These are phyloP conservation scores for Scelioninae gen. 1 DNA, from an alignment of 2,888 invertebrate species.

Conservation along the genomic window DNA sequence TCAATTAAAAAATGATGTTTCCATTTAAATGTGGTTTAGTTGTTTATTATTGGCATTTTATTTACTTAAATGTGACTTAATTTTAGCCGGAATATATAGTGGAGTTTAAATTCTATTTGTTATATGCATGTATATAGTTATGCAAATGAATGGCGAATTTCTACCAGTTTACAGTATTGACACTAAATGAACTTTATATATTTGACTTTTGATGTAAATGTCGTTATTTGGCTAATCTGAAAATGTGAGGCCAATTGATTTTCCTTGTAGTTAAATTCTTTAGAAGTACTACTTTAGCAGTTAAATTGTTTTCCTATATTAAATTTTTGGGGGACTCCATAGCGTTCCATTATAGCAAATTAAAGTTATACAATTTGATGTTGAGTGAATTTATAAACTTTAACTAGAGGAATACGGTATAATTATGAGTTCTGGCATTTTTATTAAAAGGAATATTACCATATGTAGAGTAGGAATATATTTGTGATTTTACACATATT, in stretches of 20 bases:
- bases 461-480: too few relatives aligned
- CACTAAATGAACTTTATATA: neutral
- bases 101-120: too few relatives aligned
- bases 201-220: constrained; percentile 13
- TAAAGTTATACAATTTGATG: neutral
- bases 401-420: neutral
- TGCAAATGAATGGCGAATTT: neutral
- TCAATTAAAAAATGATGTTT: neutral
- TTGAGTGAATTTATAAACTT: neutral
- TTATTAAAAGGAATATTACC: too few relatives aligned
- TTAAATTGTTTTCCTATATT: neutral
- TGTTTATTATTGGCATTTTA: too few relatives aligned
- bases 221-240: neutral
- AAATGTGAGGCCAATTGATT: neutral
- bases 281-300: neutral
- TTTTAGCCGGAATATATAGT: too few relatives aligned
- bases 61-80: too few relatives aligned
- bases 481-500: too few relatives aligned
- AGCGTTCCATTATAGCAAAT: neutral
- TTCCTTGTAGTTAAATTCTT: neutral
- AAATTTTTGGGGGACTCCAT: too few relatives aligned
- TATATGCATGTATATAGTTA: too few relatives aligned
- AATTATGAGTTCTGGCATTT: too few relatives aligned
- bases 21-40: too few relatives aligned
- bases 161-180: neutral